Conservation (phyloP, 2,888 invertebrate species). For the Hyles lineata region DNA sequence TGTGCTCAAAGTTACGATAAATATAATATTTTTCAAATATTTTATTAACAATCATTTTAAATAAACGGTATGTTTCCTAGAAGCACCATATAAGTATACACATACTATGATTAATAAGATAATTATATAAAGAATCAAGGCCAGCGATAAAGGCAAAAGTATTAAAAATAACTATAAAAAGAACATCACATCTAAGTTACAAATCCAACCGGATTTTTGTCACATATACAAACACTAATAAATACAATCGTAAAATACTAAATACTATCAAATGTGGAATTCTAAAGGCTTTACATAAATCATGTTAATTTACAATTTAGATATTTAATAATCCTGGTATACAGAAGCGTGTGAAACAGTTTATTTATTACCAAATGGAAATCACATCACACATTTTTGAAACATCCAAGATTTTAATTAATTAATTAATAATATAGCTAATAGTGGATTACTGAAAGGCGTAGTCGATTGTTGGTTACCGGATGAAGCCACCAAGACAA, state of each 20-base stretch:
- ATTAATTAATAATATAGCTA: too few species aligned
- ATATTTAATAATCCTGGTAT: constrained; percentile 12
- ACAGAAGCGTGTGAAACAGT: neutral
- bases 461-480: too few species aligned
- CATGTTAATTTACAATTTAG: constrained; percentile 13
- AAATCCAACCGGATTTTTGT: constrained; percentile 9
- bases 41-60: too few species aligned
- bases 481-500: too few species aligned
- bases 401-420: neutral
- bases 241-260: neutral
- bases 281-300: constrained; percentile 6
- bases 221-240: neutral
- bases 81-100: too few species aligned
- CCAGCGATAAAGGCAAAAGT: neutral
- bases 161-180: neutral
- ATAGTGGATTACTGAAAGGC: too few species aligned
- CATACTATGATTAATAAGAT: too few species aligned
- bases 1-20: too few species aligned
- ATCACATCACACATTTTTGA: neutral
- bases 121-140: too few species aligned
- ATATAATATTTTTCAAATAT: too few species aligned
- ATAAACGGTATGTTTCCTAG: too few species aligned
- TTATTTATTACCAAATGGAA: neutral
- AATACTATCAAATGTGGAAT: constrained; percentile 4
- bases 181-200: neutral